phyloP scores from a whole-genome alignment of 2,113 vertebrate genomes.

The Larimichthys crocea region DNA sequence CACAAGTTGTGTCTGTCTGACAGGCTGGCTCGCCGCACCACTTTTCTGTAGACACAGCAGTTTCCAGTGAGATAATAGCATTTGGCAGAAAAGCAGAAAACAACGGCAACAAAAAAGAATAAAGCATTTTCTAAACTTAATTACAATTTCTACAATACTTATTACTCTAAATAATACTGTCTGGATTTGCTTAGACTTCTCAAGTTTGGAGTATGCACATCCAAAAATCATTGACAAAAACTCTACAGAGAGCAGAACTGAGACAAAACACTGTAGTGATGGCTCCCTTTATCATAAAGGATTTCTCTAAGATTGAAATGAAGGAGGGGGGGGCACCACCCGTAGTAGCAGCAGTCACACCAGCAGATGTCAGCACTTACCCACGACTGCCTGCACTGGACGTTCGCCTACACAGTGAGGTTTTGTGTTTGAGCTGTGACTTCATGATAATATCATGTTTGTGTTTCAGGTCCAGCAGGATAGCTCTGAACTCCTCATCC shows the following conservation, averaged over 20 bases:
- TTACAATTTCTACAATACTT: neutral
- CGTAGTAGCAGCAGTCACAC: constrained; percentile 1
- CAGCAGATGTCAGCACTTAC: constrained; percentile 86
- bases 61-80: constrained; percentile 14
- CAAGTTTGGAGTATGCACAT: too few relatives aligned
- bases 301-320: too few relatives aligned
- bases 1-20: constrained; percentile 95
- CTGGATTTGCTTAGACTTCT: neutral
- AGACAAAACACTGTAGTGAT: too few relatives aligned
- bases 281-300: too few relatives aligned
- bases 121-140: neutral
- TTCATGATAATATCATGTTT: constrained; percentile 99
- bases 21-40: constrained; percentile 95
- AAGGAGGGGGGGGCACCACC: too few relatives aligned
- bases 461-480: constrained; percentile 95
- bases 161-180: neutral
- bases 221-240: neutral
- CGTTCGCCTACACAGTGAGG: constrained; percentile 93
- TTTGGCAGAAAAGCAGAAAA: neutral
- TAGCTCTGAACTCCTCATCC: constrained; percentile 94
- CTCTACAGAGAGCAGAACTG: neutral
- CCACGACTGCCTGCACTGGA: constrained; percentile 96
- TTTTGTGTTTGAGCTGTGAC: constrained; percentile 96
- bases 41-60: constrained; percentile 86
- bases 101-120: neutral